phyloP scores from a whole-genome alignment of 2,888 invertebrate genomes.

The Masnerella sp. region DNA sequence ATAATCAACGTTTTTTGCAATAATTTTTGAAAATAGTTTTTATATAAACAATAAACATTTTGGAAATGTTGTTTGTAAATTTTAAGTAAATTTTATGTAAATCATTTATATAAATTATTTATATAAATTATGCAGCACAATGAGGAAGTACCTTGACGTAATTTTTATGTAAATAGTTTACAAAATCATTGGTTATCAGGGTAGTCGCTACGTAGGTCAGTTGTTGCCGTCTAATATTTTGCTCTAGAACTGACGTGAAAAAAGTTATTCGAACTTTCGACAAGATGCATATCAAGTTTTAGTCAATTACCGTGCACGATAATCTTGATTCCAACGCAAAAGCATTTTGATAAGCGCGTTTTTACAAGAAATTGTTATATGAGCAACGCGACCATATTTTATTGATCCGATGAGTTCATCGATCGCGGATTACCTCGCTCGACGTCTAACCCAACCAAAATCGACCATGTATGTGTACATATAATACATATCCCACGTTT shows the following conservation, averaged over 20 bases:
- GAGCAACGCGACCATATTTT: conserved; percentile 8
- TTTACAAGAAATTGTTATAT: conserved; percentile 30
- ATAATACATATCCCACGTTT: conserved; percentile 37
- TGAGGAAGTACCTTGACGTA: too few species aligned
- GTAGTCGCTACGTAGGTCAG: too few species aligned
- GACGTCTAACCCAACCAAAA: conserved; percentile 21
- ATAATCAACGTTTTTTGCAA: too few species aligned
- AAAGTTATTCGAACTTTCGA: conserved; percentile 15
- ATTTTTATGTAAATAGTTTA: too few species aligned
- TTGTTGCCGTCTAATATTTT: too few species aligned
- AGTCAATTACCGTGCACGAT: conserved; percentile 50
- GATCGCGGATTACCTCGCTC: conserved; percentile 42
- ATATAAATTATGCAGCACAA: too few species aligned
- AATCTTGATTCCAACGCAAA: conserved; percentile 25
- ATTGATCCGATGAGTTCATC: conserved; percentile 27
- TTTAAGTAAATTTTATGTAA: too few species aligned
- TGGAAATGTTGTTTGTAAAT: too few species aligned
- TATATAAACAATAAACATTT: too few species aligned
- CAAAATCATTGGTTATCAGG: too few species aligned
- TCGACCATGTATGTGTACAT: conserved; percentile 47
- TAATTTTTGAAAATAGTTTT: too few species aligned
- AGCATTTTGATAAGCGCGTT: conserved; percentile 46
- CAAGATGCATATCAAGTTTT: conserved; percentile 49
- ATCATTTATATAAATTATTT: too few species aligned
- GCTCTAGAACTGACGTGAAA: conserved; percentile 10